These are phyloP conservation scores for Nematolebias whitei DNA, from an alignment of 2,113 vertebrate genomes.

Conservation along the genomic window DNA sequence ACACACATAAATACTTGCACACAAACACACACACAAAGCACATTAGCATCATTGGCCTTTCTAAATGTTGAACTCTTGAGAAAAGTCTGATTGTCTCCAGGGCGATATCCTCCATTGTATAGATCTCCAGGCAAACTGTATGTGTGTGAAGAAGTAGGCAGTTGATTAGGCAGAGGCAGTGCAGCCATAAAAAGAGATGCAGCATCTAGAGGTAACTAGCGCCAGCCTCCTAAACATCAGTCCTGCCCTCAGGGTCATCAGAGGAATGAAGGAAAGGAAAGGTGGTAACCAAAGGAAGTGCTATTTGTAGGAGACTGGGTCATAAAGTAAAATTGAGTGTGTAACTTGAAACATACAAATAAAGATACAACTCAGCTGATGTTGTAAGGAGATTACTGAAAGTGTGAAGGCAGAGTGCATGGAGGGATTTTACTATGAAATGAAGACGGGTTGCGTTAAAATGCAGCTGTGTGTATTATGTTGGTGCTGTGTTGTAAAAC, in stretches of 20 bases:
- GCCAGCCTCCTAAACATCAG: slow-evolving; percentile 65
- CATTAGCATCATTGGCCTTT: slow-evolving; percentile 62
- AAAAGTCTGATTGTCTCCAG: slow-evolving; percentile 60
- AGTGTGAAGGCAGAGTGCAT: background rate
- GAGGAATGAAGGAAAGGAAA: slow-evolving; percentile 52
- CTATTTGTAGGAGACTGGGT: background rate
- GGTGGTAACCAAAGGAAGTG: slow-evolving; percentile 39
- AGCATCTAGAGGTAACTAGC: slow-evolving; percentile 53
- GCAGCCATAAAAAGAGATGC: slow-evolving; percentile 74
- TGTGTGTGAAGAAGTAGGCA: slow-evolving; percentile 35
- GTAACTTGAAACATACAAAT: background rate
- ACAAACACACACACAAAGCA: slow-evolving; percentile 42
- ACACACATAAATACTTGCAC: background rate
- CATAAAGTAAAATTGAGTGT: slow-evolving; percentile 2
- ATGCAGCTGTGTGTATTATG: slow-evolving; percentile 50
- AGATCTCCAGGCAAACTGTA: slow-evolving; percentile 67
- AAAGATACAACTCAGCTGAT: background rate
- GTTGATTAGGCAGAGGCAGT: slow-evolving; percentile 65
- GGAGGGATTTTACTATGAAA: slow-evolving; percentile 5
- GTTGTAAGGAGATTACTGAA: background rate
- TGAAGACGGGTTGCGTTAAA: slow-evolving; percentile 30
- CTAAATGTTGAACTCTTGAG: slow-evolving; percentile 40
- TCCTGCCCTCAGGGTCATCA: slow-evolving; percentile 73
- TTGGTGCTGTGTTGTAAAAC: slow-evolving; percentile 54
- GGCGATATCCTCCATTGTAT: slow-evolving; percentile 60